Conservation (phyloP, 2,113 vertebrate species). For the Crotophaga sulcirostris region DNA sequence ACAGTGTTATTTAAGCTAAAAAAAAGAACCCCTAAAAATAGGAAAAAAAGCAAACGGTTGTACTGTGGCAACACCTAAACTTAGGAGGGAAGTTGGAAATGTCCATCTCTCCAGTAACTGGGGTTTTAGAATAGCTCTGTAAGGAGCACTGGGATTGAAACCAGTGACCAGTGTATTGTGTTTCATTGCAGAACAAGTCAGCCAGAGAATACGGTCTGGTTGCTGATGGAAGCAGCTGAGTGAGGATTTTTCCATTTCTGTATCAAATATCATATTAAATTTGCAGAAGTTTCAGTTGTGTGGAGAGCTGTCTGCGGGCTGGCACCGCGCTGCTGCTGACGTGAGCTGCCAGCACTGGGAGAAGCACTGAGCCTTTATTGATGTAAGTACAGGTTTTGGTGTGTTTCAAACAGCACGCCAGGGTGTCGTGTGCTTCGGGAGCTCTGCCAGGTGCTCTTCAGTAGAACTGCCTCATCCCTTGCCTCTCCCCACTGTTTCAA, state of each 20-base stretch:
- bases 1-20: neutral
- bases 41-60: accelerated
- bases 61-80: neutral
- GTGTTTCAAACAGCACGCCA: neutral
- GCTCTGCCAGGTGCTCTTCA: accelerated
- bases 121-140: neutral
- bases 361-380: neutral
- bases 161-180: accelerated
- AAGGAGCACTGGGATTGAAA: neutral
- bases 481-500: neutral
- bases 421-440: neutral
- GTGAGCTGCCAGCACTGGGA: neutral
- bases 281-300: neutral
- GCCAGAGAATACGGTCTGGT: neutral
- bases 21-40: neutral
- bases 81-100: neutral
- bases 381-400: neutral
- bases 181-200: neutral
- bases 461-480: neutral
- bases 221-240: neutral
- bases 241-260: neutral
- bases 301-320: neutral
- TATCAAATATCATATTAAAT: neutral
- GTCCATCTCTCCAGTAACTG: neutral
- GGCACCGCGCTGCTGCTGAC: neutral